Evolutionary conservation across 2,113 vertebrate species (phyloP).

Genomic region (Psettodes erumei): DNA sequence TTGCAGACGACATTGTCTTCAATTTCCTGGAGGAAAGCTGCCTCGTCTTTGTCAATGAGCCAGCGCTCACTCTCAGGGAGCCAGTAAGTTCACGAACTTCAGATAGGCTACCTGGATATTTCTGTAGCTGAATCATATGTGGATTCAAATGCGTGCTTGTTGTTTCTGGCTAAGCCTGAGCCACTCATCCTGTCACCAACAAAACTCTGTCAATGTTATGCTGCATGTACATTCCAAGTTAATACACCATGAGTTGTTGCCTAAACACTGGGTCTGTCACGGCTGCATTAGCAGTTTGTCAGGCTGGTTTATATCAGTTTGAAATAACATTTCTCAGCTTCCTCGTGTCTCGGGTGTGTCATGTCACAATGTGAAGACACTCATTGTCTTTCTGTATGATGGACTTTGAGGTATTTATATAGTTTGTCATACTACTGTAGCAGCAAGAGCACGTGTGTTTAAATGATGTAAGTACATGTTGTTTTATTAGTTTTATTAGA

Average conservation of each 20-base stretch:
- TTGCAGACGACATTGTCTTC: not conserved
- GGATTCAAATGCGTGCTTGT: not conserved
- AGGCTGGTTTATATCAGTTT: too few species aligned
- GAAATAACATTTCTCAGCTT: too few species aligned
- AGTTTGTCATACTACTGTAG: not conserved
- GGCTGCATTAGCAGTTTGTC: not conserved
- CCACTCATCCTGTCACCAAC: not conserved
- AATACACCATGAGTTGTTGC: too few species aligned
- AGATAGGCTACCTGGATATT: not conserved
- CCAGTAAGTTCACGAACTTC: not conserved
- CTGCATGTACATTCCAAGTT: too few species aligned
- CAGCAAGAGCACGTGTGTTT: not conserved
- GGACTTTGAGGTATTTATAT: not conserved
- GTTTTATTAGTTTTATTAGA: not conserved
- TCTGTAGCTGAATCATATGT: not conserved
- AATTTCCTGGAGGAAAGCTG: slow-evolving; percentile 20
- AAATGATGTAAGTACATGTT: not conserved
- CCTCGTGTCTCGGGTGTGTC: not conserved
- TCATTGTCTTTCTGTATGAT: not conserved
- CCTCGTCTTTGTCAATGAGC: slow-evolving; percentile 10
- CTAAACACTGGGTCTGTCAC: not conserved
- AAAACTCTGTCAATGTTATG: too few species aligned
- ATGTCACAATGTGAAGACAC: not conserved
- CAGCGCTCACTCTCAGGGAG: not conserved
- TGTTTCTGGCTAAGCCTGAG: not conserved